Evolutionary conservation across 2,113 vertebrate genomes (phyloP).

Genomic region (Anarrhichthys ocellatus): DNA sequence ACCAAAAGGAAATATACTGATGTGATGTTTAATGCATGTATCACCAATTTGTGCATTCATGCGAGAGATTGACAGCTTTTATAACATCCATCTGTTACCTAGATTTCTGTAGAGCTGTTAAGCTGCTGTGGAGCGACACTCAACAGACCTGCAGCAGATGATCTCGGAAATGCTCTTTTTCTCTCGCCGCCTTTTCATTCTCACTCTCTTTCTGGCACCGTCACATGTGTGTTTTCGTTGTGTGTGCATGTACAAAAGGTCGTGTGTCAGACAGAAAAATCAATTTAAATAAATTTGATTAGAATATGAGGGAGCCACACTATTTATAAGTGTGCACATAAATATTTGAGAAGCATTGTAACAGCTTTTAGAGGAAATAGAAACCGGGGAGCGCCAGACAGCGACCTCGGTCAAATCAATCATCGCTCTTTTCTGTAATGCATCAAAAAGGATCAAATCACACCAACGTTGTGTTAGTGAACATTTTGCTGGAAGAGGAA

Average conservation of each 20-base stretch:
- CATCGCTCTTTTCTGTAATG: conserved; percentile 37
- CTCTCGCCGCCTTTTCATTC: conserved; percentile 37
- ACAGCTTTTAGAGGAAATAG: conserved; percentile 51
- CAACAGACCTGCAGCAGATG: conserved; percentile 46
- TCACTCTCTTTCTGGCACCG: conserved; percentile 28
- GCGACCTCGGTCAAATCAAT: conserved; percentile 29
- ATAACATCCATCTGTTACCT: conserved; percentile 37
- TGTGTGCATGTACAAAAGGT: conserved; percentile 10
- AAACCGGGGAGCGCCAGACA: conserved; percentile 21
- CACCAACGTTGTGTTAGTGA: conserved; percentile 15
- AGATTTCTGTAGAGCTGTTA: conserved; percentile 26
- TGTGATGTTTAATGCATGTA: conserved; percentile 45
- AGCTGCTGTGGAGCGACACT: conserved; percentile 38
- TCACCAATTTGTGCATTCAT: conserved; percentile 16
- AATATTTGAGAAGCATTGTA: conserved; percentile 30
- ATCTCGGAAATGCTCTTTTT: conserved; percentile 47
- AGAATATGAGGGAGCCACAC: conserved; percentile 12
- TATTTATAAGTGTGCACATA: conserved; percentile 20
- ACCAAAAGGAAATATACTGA: background rate
- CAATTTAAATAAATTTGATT: conserved; percentile 48
- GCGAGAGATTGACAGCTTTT: conserved; percentile 44
- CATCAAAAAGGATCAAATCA: conserved; percentile 45
- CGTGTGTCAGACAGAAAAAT: conserved; percentile 10
- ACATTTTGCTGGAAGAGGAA: conserved; percentile 14
- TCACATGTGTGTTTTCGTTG: conserved; percentile 4